phyloP scores from a whole-genome alignment of 2,888 invertebrate genomes.

The Drosophila rubida region DNA sequence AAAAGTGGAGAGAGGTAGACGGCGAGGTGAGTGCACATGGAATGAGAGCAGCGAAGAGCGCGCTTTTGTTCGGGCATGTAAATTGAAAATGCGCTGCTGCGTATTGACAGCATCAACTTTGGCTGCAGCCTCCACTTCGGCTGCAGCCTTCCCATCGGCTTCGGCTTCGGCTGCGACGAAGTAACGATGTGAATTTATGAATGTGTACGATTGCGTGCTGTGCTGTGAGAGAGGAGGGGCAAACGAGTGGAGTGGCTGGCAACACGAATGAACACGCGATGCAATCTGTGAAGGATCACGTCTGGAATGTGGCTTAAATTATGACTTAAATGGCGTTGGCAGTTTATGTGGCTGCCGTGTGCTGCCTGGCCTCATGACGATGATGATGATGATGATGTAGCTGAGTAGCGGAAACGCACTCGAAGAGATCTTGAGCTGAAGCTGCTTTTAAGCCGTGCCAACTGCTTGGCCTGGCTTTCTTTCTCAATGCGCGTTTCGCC shows the following conservation, averaged over 20 bases:
- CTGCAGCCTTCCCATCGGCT: neutral
- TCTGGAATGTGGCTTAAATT: constrained; percentile 81
- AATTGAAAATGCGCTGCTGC: constrained; percentile 65
- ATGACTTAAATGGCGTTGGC: constrained; percentile 82
- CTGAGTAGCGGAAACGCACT: constrained; percentile 78
- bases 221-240: constrained; percentile 36
- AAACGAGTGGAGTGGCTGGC: neutral
- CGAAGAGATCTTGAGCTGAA: constrained; percentile 57
- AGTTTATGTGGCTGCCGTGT: constrained; percentile 80
- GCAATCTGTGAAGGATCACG: constrained; percentile 81
- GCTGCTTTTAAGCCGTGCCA: constrained; percentile 67
- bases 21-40: neutral
- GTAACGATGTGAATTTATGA: constrained; percentile 77
- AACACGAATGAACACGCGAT: constrained; percentile 66
- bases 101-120: constrained; percentile 38
- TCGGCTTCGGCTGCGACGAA: constrained; percentile 1
- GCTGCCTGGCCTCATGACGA: constrained; percentile 20
- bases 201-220: constrained; percentile 57
- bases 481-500: constrained; percentile 76
- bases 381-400: constrained; percentile 21
- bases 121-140: neutral
- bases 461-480: constrained; percentile 63
- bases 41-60: neutral
- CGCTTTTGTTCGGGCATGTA: constrained; percentile 13
- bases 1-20: neutral